Conservation (phyloP, 2,888 invertebrate species). For the Eilema depressum region DNA sequence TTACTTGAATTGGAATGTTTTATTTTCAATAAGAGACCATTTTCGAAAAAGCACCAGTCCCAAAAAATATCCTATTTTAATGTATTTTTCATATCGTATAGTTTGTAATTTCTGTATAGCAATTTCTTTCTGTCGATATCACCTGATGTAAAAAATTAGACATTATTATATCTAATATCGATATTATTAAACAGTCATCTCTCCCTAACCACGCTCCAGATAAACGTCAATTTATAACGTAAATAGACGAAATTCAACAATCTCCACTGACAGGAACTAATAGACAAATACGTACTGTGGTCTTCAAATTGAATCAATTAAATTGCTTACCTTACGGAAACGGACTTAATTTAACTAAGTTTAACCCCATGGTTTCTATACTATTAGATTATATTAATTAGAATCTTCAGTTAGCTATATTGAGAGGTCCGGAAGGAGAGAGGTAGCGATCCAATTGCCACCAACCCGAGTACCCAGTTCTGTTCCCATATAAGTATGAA, state of each 20-base stretch:
- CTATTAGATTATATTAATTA: slow-evolving; percentile 10
- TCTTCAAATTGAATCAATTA: slow-evolving; percentile 13
- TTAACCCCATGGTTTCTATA: not conserved
- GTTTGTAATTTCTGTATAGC: no score
- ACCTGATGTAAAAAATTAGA: no score
- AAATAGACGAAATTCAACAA: not conserved
- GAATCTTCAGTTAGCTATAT: not conserved
- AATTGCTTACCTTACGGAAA: not conserved
- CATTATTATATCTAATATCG: no score
- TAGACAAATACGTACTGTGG: not conserved
- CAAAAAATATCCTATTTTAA: no score
- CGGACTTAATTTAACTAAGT: slow-evolving; percentile 9
- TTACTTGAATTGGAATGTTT: no score
- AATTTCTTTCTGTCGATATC: no score
- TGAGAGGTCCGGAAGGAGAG: not conserved
- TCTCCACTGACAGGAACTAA: slow-evolving; percentile 1
- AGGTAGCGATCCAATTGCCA: not conserved
- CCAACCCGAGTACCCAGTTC: no score
- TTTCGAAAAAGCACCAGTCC: no score
- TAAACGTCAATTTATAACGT: not conserved
- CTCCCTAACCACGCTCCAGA: not conserved
- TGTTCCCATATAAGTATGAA: no score
- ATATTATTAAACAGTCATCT: not conserved
- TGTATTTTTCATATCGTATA: no score
- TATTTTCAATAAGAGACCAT: no score